These are phyloP conservation scores for Plusia festucae DNA, from an alignment of 2,888 invertebrate genomes.

Conservation along the genomic window DNA sequence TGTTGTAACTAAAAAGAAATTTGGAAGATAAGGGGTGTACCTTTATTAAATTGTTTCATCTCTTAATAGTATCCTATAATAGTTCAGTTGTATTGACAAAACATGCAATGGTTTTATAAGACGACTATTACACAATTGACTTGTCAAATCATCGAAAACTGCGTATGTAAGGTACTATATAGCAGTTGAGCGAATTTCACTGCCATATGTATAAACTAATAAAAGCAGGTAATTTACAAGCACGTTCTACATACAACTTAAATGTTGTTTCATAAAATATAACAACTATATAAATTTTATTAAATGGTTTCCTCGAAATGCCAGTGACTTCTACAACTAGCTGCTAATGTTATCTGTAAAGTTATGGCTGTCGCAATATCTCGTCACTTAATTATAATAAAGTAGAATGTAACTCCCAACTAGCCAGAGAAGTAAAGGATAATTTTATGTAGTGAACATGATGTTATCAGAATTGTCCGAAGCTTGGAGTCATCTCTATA, in stretches of 20 bases:
- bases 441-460: background rate
- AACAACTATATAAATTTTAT: background rate
- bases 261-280: background rate
- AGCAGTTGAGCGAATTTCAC: background rate
- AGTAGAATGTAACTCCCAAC: background rate
- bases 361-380: conserved; percentile 4
- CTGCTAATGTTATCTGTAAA: conserved; percentile 1
- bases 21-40: too few species aligned
- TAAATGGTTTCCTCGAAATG: conserved; percentile 2
- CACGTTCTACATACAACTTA: background rate
- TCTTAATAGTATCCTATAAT: too few species aligned
- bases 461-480: background rate
- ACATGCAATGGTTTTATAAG: too few species aligned
- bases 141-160: background rate
- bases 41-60: too few species aligned
- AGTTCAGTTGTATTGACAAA: too few species aligned
- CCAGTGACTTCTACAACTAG: conserved; percentile 2
- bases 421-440: background rate
- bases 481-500: background rate
- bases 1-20: too few species aligned
- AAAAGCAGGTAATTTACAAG: background rate
- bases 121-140: background rate
- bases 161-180: background rate
- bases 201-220: background rate
- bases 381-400: conserved; percentile 4